These are phyloP conservation scores for Toxostoma redivivum DNA, from an alignment of 2,113 vertebrate genomes.

Conservation along the genomic window DNA sequence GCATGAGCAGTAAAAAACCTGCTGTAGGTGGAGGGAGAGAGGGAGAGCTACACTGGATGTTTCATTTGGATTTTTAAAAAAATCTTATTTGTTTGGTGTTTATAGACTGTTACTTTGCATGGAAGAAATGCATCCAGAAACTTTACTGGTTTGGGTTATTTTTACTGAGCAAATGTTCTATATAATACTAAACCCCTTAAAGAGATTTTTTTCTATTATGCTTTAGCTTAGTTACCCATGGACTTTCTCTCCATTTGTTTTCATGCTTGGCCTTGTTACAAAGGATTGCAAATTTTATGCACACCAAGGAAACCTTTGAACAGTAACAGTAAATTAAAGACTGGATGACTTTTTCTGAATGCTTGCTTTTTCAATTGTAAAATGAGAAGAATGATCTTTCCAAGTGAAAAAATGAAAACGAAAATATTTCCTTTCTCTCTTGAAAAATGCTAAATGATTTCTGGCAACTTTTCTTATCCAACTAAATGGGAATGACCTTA, in stretches of 20 bases:
- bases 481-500: background rate
- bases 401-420: background rate
- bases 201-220: background rate
- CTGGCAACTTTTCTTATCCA: background rate
- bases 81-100: background rate
- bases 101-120: background rate
- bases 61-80: background rate
- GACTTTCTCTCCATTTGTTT: slow-evolving; percentile 27
- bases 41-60: background rate
- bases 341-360: background rate
- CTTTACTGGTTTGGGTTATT: background rate
- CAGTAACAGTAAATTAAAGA: background rate
- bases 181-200: background rate
- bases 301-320: slow-evolving; percentile 14
- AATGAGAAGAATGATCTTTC: background rate
- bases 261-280: slow-evolving; percentile 5
- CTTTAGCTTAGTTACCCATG: background rate
- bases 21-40: background rate
- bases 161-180: background rate
- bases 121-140: background rate
- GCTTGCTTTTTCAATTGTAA: background rate
- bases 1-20: background rate
- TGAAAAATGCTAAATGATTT: background rate
- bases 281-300: slow-evolving; percentile 13
- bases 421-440: background rate